A percentile compares a stretch with the other conserved stretches of the same genome.
Evolutionary conservation across 1,140 invertebrate genomes (phyloP).

Genomic region (Drosophila ananassae): DNA sequence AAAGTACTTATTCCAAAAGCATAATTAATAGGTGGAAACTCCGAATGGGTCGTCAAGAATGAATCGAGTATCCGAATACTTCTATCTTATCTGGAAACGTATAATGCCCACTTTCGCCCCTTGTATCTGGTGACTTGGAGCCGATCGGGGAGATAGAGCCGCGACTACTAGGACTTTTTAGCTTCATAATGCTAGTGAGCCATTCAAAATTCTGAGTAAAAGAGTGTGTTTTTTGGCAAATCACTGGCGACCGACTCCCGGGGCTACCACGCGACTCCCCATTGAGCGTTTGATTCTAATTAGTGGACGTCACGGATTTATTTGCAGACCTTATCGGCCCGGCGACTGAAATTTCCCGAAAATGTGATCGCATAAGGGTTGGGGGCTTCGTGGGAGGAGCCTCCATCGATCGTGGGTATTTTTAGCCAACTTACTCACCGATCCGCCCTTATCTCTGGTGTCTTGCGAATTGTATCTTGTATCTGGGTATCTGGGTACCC

Average conservation of each 20-base stretch:
- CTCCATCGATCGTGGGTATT: background rate
- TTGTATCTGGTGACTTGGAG: constrained; percentile 16
- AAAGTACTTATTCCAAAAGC: background rate
- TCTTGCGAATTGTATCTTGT: constrained; percentile 26
- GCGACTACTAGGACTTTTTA: constrained; percentile 7
- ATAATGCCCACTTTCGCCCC: background rate
- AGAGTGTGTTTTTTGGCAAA: background rate
- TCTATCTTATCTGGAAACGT: background rate
- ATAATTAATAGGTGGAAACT: constrained; percentile 1
- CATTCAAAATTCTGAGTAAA: constrained; percentile 39
- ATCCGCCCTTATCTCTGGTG: constrained; percentile 36
- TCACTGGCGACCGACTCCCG: background rate
- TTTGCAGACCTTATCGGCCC: constrained; percentile 24
- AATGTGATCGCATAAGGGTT: constrained; percentile 35
- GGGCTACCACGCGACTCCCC: constrained; percentile 29
- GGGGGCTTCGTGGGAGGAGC: background rate
- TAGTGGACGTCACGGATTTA: constrained; percentile 32
- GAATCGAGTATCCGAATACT: background rate
- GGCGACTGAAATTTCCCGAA: constrained; percentile 47
- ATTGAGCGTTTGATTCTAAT: constrained; percentile 13
- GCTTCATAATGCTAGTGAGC: constrained; percentile 31
- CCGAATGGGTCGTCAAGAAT: background rate
- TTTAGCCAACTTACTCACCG: constrained; percentile 27
- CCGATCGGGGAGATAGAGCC: background rate
- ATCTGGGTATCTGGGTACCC: constrained; percentile 6